Evolutionary conservation across 64 coral and sea anemone species (phyloP).

Genomic region (Pachyseris speciosa): DNA sequence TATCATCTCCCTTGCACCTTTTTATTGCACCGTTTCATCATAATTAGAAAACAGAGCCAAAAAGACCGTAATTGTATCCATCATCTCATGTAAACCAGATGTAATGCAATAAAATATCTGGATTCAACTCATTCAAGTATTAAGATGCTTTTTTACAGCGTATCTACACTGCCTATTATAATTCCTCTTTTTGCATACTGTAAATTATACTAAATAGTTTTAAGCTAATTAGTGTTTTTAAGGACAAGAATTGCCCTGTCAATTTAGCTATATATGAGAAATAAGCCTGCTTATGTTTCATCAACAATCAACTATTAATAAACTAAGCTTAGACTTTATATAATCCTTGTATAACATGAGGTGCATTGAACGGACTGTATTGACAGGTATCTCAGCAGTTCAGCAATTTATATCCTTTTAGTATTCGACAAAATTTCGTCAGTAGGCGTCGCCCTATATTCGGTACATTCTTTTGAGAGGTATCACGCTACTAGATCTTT

Average conservation of each 20-base stretch:
- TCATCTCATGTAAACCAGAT: neutral
- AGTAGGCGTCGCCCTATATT: neutral
- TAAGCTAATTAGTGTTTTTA: constrained; percentile 24
- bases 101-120: too few relatives aligned
- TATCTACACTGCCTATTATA: neutral
- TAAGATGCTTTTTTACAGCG: too few relatives aligned
- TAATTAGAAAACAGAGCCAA: too few relatives aligned
- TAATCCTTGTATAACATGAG: neutral
- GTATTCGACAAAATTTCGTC: constrained; percentile 17
- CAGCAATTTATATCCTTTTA: neutral
- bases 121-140: too few relatives aligned
- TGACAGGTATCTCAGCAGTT: neutral
- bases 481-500: neutral
- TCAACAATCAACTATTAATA: neutral
- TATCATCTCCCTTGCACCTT: neutral
- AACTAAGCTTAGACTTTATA: neutral
- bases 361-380: neutral
- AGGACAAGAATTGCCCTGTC: neutral
- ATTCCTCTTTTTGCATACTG: neutral
- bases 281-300: neutral
- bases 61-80: too few relatives aligned
- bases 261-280: neutral
- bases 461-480: too few relatives aligned
- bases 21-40: neutral
- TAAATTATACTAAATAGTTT: constrained; percentile 8